phyloP scores from a whole-genome alignment of 2,797 vertebrate genomes.

The Leptoclinus maculatus region DNA sequence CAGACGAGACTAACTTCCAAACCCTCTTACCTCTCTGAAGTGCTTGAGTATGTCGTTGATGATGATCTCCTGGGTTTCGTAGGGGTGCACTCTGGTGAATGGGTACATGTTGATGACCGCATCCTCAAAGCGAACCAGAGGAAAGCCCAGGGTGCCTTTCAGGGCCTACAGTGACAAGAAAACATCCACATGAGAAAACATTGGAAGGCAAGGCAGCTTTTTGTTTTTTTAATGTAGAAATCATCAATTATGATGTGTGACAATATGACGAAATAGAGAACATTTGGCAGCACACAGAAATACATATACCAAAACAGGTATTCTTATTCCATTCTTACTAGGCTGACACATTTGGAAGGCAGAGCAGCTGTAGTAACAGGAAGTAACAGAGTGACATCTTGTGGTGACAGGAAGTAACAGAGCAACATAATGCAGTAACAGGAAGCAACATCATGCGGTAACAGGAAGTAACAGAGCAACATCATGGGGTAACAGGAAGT shows the following conservation, averaged over 20 bases:
- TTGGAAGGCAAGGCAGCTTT: neutral
- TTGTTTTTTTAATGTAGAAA: neutral
- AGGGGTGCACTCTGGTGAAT: conserved; percentile 95
- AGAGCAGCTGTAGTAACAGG: neutral
- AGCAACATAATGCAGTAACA: too few species aligned
- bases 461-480: too few species aligned
- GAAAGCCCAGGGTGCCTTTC: conserved; percentile 94
- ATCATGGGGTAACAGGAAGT: too few species aligned
- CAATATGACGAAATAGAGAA: neutral
- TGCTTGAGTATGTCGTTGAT: conserved; percentile 97
- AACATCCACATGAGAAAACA: neutral
- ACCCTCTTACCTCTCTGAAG: conserved; percentile 91
- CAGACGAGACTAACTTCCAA: neutral
- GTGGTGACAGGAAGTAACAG: too few species aligned
- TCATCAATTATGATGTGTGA: neutral
- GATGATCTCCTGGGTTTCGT: conserved; percentile 97
- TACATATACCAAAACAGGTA: neutral
- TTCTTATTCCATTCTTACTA: neutral
- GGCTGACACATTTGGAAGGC: neutral
- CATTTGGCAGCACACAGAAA: neutral
- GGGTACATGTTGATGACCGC: conserved; percentile 97
- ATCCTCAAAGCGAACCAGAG: conserved; percentile 95
- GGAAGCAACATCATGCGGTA: too few species aligned
- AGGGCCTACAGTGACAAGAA: conserved; percentile 79
- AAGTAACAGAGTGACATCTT: too few species aligned